Percentiles rank a stretch among this genome's conserved stretches.
Evolutionary conservation across 2,888 invertebrate species (phyloP).

Genomic region (Allophyes oxyacanthae): DNA sequence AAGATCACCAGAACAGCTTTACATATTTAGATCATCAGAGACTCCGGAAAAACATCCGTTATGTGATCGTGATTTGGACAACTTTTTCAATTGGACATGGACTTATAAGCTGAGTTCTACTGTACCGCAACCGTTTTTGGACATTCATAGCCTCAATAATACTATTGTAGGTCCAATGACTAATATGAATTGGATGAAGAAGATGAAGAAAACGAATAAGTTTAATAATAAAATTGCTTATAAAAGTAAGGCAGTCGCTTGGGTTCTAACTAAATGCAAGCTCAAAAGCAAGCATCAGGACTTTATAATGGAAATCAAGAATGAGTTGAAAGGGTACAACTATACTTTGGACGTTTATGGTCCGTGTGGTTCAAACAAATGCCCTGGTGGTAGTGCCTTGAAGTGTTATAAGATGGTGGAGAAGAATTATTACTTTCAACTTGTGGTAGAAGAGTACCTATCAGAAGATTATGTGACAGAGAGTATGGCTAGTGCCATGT

Average conservation of each 20-base stretch:
- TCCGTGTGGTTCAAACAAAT: constrained; percentile 72
- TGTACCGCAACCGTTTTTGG: constrained; percentile 75
- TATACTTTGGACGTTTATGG: constrained; percentile 74
- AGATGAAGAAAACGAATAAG: constrained; percentile 63
- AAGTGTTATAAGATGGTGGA: constrained; percentile 76
- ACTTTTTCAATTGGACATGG: constrained; percentile 85
- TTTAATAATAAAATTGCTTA: constrained; percentile 52
- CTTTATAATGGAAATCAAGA: constrained; percentile 67
- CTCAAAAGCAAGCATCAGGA: constrained; percentile 68
- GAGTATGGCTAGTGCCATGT: constrained; percentile 70
- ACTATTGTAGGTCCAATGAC: constrained; percentile 70
- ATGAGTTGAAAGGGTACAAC: constrained; percentile 74
- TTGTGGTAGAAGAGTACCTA: constrained; percentile 76
- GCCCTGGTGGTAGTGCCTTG: constrained; percentile 61
- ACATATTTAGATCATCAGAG: constrained; percentile 77
- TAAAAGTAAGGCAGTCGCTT: constrained; percentile 76
- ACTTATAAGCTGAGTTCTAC: constrained; percentile 80
- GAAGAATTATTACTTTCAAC: constrained; percentile 73
- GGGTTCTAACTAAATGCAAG: constrained; percentile 74
- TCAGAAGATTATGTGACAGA: constrained; percentile 76
- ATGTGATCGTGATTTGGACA: constrained; percentile 71
- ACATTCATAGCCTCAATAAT: constrained; percentile 64
- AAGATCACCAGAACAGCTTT: constrained; percentile 71
- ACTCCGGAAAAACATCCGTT: constrained; percentile 71
- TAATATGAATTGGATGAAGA: constrained; percentile 66